Base-by-base conservation (phyloP, 2,888 invertebrate species). In the Epistrophella euchroma region DNA sequence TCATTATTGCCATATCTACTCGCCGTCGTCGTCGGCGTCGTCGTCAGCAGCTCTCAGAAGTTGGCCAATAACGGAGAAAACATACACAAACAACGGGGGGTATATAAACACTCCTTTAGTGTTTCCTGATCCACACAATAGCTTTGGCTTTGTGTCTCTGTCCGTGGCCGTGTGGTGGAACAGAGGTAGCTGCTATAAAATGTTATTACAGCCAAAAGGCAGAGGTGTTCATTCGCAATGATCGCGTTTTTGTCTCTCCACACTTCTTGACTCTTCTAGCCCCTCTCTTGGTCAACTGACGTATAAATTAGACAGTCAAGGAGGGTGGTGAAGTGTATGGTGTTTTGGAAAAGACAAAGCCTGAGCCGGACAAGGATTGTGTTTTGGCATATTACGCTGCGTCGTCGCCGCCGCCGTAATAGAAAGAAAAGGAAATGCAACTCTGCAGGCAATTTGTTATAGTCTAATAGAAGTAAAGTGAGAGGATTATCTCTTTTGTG, bases 141-240 rank as follows among this genome's bases (percentile, higher is more conserved):
- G 77, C 37, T 62, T 45, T 11, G n/a, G 6, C 50, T 40, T 25
- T 50, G 37, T 43, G 47, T 43, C 28, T 55, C 60, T 52, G 68
- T 43, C 19, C 50, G 55, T 60, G 62, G 35, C 22, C 71, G 56
- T 62, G 47, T 55, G 70, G 55, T 58, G 74, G 40, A 71, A 62
- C 55, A 52, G 77, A 66, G 77, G 86, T 86, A 86, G 86, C 86
- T 56, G 66, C 86, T 75, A 86, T 86, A 86, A 86, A 86, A 86
- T 86, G 77, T 86, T 86, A 86, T 86, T 86, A 82, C 86, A 62
- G 77, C 82, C 86, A n/a, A 82, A 82, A 81, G 74, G 82, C 70
- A 82, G 77, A 82, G 81, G 86, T 81, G 85, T 86, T 74, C 86
- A 82, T 82, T 74, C 52, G 74, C 64, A 47, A 75, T 79, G 75